Evolutionary conservation across 2,113 vertebrate species (phyloP), one percentile per base, ranked within the genome.

Genomic region (Empidonax traillii): DNA sequence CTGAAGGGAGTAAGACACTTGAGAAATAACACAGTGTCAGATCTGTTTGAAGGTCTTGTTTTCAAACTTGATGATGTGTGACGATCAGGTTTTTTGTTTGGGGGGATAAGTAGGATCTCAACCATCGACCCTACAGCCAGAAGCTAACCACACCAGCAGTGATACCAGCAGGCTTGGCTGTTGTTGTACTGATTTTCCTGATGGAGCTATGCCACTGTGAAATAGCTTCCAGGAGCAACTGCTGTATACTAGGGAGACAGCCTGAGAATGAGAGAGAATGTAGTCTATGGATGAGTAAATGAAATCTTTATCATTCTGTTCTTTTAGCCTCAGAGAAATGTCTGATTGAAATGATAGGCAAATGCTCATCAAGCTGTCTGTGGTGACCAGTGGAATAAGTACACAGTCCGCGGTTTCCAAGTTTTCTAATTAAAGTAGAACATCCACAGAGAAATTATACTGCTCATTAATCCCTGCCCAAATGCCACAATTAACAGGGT

Each of bases 391-490:
- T 97, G 96, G 85, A 98, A 93, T 80, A 98, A 96, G 23, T 96
- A 87, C 55, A 96, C 83, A 0, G 94, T 92, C 52, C 97, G 96
- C 24, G 91, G 96, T 76, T 98, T 98, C 97, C 97, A 98, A 30
- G 94, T 96, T 88, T 93, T 97, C 91, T 98, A 46, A 44, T 85
- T 86, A 91, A 96, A 97, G 83, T 85, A 94, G 94, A 98, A 96
- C 25, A 97, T 95, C 96, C 97, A 97, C 2, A 96, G 96, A 10
- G 97, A 96, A 23, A 97, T 67, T 10, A 92, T 94, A 17, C 98
- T 98, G 37, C 96, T 97, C 44, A 93, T 43, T 14, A 97, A 35
- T 53, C 98, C 97, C 65, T 98, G 56, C 7, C 80, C 8, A 58
- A 97, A 97, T 93, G 97, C 96, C 10, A 66, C 58, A 12, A 69